Base-by-base conservation (phyloP, 2,888 invertebrate genomes). In the Adela reaumurella region DNA sequence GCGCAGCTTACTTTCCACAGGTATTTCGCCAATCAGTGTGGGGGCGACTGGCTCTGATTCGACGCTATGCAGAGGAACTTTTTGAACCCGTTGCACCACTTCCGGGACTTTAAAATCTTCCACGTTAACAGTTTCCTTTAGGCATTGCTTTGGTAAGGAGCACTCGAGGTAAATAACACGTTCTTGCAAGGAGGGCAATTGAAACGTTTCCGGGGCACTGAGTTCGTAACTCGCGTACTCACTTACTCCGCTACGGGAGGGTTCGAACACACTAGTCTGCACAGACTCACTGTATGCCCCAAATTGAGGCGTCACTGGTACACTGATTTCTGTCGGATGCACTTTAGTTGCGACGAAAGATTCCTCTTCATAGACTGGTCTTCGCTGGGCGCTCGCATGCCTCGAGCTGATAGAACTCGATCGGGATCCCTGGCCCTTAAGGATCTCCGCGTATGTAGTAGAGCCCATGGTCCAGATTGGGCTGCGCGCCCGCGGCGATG, bases 371-470 rank as follows among this genome's bases (percentile, higher is more conserved):
- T 14, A 14, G n/a, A 14, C 11, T 55, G 52, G 54, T 35, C 53
- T 55, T 54, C 61, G 57, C 19, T 59, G 62, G 19, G 61, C 58
- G 51, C 64, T 61, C 49, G 60, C 58, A 28, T 60, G 59, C 49
- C 65, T 57, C 29, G 66, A 65, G 50, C 62, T 61, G 14, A 62
- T 60, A 46, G 76, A 68, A 61, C 68, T 67, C 52, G 74, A 70
- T 54, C 76, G 62, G 44, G 70, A 71, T 61, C 63, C 61, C 54
- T 61, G 60, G 74, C 91, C 90, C 57, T 85, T 83, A 52, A 92
- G 81, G 54, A 92, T 87, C 69, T 90, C 90, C 46, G 92, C 90
- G 66, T 92, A 92, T 45, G 90, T 85, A 46, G 88, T 84, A 19
- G 86, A 85, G 24, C 88, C 89, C 2, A 86, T 87, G 43, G 78